phyloP scores from a whole-genome alignment of 1,140 invertebrate species.

The Drosophila ficusphila region DNA sequence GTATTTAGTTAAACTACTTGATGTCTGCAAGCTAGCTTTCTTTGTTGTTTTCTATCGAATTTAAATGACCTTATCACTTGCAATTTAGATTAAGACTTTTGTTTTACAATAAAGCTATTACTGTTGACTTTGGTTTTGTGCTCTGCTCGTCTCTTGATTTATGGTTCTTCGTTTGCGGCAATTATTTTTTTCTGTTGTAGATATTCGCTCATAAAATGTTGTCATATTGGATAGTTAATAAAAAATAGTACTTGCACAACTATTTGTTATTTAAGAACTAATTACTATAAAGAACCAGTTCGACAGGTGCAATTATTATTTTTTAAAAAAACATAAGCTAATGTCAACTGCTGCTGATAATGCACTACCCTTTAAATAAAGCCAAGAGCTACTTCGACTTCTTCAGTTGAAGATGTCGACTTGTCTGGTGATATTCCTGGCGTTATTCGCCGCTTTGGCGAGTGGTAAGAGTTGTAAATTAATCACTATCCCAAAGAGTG shows the following conservation, averaged over 20 bases:
- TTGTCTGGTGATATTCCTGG: conserved; percentile 31
- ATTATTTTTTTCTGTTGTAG: too few species aligned
- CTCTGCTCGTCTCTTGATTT: too few species aligned
- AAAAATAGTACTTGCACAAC: too few species aligned
- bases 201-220: too few species aligned
- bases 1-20: too few species aligned
- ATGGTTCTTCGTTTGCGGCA: too few species aligned
- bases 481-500: conserved; percentile 6
- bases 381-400: background rate
- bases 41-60: background rate
- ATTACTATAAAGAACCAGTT: background rate
- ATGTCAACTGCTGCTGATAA: conserved; percentile 4
- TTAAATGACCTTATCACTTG: background rate
- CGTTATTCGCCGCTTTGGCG: conserved; percentile 16
- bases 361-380: conserved; percentile 32
- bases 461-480: conserved; percentile 32
- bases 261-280: too few species aligned
- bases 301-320: background rate
- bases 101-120: too few species aligned
- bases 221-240: too few species aligned
- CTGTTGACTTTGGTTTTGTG: too few species aligned
- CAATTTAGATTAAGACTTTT: too few species aligned
- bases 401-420: conserved; percentile 42
- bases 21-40: too few species aligned
- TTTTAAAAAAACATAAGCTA: background rate